Base-by-base conservation (phyloP, 1,140 invertebrate genomes). In the Nixonia krombeini region DNA sequence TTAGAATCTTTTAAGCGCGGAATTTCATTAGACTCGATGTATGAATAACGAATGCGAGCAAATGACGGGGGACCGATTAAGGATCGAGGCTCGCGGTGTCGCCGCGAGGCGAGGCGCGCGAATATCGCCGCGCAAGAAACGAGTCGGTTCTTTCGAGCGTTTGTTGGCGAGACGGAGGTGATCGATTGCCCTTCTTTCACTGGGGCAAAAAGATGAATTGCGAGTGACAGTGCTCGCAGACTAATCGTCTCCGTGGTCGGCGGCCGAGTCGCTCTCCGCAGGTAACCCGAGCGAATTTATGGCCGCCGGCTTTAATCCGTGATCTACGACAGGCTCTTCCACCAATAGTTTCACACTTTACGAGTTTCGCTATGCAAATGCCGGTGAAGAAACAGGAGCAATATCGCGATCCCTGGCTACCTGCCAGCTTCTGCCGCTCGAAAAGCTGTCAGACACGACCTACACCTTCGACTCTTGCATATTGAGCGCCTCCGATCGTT, bases 321-420 rank as follows among this genome's bases (percentile, higher is more conserved):
- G 70, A 77, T 77, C 74, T 77, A 75, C 63, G 57, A 77, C 77
- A 68, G 66, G 62, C 62, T 72, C 72, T 76, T 61, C 67, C 61
- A 46, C 65, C 73, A 73, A 80, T 79, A 79, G 78, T 78, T 80
- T 77, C 67, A 66, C 76, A 75, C 73, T 78, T 77, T 73, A 71
- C 72, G 68, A 74, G 59, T 63, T 70, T 73, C 70, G 56, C 62
- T 71, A 79, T 78, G 75, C 78, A 77, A 79, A 79, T 79, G 59
- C 62, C 38, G 47, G 29, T 45, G 69, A 75, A 75, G 75, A 78
- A 78, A 75, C 73, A 74, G 45, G 63, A 59, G 73, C 74, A 70
- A 72, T 75, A 75, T 74, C 73, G 70, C 69, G 61, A 75, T 65
- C 63, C 61, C 59, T 79, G 78, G 78, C 78, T 40, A 45, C 29